These are phyloP conservation scores for Lota lota DNA, from an alignment of 2,113 vertebrate genomes.

Conservation along the genomic window DNA sequence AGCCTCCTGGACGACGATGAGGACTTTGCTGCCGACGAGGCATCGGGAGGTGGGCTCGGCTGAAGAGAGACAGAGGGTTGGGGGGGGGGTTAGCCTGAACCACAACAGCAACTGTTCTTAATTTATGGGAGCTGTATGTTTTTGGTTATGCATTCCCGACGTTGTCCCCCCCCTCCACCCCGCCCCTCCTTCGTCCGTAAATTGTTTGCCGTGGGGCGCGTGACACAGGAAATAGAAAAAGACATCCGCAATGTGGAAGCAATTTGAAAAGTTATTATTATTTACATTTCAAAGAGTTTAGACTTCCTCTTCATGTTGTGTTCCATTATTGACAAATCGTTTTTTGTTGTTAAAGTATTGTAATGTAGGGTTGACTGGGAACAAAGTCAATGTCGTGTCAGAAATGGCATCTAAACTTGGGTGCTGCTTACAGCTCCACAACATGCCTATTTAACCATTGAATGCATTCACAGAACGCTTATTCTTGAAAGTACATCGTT, in stretches of 20 bases:
- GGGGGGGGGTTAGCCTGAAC: too few relatives aligned
- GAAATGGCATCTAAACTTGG: too few relatives aligned
- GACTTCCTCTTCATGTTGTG: too few relatives aligned
- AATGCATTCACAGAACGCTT: too few relatives aligned
- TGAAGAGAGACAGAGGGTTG: neutral
- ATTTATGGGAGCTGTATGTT: constrained; percentile 25
- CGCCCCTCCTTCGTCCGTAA: neutral
- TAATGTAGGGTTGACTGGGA: too few relatives aligned
- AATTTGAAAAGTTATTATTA: neutral
- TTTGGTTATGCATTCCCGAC: constrained; percentile 29
- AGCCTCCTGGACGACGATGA: constrained; percentile 73
- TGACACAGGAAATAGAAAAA: neutral
- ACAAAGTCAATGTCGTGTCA: too few relatives aligned
- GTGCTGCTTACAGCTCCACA: too few relatives aligned
- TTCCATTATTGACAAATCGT: too few relatives aligned
- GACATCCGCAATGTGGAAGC: neutral
- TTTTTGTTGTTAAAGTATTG: too few relatives aligned
- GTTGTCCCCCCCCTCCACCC: constrained; percentile 3
- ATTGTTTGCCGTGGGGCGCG: neutral
- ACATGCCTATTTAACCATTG: too few relatives aligned
- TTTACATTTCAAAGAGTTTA: neutral
- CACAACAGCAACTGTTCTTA: constrained; percentile 44
- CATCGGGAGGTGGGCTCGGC: constrained; percentile 70
- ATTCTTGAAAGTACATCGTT: too few relatives aligned
- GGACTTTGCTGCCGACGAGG: constrained; percentile 70